Evolutionary conservation across 2,888 invertebrate species (phyloP).

Genomic region (Alviniconcha strummeri): DNA sequence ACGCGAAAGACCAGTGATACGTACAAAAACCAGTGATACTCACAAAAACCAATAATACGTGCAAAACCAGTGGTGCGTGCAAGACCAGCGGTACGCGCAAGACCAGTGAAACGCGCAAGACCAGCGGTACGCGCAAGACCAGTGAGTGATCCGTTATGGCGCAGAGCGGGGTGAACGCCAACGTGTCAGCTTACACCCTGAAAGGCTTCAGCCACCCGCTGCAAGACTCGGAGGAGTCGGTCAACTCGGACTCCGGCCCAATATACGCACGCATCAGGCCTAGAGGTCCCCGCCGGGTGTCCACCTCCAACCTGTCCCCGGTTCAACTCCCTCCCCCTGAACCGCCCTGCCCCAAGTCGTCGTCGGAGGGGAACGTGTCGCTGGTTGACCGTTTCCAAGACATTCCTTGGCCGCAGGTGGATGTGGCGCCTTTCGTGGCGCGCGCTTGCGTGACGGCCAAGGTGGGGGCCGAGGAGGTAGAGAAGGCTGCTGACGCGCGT

Average conservation of each 20-base stretch:
- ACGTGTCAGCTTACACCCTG: neutral
- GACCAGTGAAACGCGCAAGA: too few relatives aligned
- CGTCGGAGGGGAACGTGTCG: slow-evolving; percentile 10
- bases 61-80: too few relatives aligned
- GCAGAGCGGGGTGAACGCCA: neutral
- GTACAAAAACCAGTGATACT: too few relatives aligned
- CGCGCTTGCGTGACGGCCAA: neutral
- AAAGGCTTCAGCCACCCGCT: neutral
- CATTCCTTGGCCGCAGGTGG: neutral
- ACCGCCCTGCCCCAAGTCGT: neutral
- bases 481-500: neutral
- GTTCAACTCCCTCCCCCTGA: neutral
- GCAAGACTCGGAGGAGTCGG: neutral
- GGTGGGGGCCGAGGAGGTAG: neutral
- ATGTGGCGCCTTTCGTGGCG: neutral
- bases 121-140: too few relatives aligned
- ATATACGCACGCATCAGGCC: slow-evolving; percentile 3
- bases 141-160: neutral
- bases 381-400: neutral
- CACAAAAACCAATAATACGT: too few relatives aligned
- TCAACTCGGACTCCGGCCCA: neutral
- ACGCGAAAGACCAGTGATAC: too few relatives aligned
- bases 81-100: too few relatives aligned
- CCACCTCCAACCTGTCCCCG: neutral
- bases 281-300: slow-evolving; percentile 13